Conservation (phyloP, 1,140 invertebrate genomes). For the Drosophila obscura region DNA sequence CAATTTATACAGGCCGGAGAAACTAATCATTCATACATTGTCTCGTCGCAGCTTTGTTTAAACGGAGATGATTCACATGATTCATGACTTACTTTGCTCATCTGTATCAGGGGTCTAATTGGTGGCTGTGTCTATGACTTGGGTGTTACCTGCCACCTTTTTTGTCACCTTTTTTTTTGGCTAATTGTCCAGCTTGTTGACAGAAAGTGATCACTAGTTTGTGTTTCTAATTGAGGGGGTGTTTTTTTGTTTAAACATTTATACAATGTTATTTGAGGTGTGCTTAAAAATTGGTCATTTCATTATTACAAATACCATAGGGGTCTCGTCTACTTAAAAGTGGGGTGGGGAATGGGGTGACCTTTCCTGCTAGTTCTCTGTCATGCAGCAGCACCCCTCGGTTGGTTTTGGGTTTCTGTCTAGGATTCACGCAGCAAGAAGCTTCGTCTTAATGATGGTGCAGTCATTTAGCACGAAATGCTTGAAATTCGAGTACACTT, state of each 20-base stretch:
- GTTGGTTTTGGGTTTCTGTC: no score
- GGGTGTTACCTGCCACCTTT: constrained; percentile 14
- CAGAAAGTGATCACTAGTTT: constrained; percentile 7
- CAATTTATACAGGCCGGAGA: constrained; percentile 16
- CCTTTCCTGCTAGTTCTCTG: no score
- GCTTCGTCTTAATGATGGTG: no score
- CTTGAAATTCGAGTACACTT: no score
- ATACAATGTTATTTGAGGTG: not conserved
- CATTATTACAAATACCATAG: no score
- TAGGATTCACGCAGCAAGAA: no score
- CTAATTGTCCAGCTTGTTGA: constrained; percentile 8
- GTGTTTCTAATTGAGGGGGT: not conserved
- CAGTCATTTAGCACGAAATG: no score
- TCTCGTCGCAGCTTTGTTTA: not conserved
- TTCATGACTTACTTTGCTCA: constrained; percentile 20
- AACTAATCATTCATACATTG: not conserved
- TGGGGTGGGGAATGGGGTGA: no score
- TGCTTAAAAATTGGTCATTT: constrained; percentile 3
- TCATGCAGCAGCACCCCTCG: no score
- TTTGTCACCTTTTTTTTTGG: not conserved
- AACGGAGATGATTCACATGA: not conserved
- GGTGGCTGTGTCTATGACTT: not conserved
- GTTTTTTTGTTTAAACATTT: no score
- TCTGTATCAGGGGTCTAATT: constrained; percentile 39
- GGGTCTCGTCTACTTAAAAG: no score